A percentile compares a stretch with the other conserved stretches of the same genome.
Evolutionary conservation across 2,888 invertebrate species (phyloP).

Genomic region (Dryococelus australis): DNA sequence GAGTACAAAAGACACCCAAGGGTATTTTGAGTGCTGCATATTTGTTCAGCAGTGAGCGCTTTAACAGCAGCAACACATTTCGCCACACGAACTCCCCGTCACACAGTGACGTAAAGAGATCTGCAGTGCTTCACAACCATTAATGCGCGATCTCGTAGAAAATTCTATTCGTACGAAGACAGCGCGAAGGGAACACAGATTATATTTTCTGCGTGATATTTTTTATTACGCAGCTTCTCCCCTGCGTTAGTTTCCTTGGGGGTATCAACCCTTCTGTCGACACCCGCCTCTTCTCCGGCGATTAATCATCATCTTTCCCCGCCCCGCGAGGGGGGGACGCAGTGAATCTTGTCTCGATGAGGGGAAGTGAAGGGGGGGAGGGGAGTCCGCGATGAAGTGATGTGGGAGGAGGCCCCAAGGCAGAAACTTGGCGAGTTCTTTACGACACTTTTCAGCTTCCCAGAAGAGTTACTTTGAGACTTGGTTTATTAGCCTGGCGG

Average conservation of each 20-base stretch:
- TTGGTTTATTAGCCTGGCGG: slow-evolving; percentile 11
- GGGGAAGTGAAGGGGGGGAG: too few relatives aligned
- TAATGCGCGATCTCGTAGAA: background rate
- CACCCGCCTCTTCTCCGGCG: background rate
- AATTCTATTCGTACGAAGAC: background rate
- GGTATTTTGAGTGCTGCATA: too few relatives aligned
- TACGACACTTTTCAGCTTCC: slow-evolving; percentile 1
- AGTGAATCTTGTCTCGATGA: background rate
- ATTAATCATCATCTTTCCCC: background rate
- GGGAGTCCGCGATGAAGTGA: background rate
- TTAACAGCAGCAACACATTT: too few relatives aligned
- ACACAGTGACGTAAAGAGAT: background rate
- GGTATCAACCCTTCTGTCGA: background rate
- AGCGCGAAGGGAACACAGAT: background rate
- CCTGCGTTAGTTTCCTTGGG: background rate
- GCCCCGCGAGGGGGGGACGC: background rate
- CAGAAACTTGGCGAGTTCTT: slow-evolving; percentile 16
- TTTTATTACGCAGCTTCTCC: background rate
- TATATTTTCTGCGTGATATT: background rate
- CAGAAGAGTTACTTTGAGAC: background rate
- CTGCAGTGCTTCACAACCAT: background rate
- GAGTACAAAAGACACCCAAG: too few relatives aligned
- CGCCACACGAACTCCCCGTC: too few relatives aligned
- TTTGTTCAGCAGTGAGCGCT: too few relatives aligned
- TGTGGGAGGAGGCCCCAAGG: background rate